Base-by-base conservation (phyloP, 1,140 invertebrate species). In the Trichonephila clavipes region DNA sequence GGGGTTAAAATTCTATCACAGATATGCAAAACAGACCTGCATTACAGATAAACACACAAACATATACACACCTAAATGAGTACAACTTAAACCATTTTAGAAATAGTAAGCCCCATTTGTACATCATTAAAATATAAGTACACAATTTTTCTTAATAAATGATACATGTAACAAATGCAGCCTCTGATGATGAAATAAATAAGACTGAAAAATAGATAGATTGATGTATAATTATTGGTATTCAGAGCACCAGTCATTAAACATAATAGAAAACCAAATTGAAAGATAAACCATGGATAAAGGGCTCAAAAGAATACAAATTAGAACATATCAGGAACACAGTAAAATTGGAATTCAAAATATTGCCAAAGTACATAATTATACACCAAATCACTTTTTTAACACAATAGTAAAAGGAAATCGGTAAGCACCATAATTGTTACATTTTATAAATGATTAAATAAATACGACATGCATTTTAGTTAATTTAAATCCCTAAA, bases 11-110 rank as follows among this genome's bases (percentile, higher is more conserved):
- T 72, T 89, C 89, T 90, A 90, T 90, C 89, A 90, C 89, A 90
- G 89, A 90, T 90, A 90, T 81, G 89, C 89, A 90, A 77, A 90
- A 90, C 89, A 90, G 40, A 90, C 89, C 89, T 81, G 89, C 18
- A 62, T 82, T 82, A 90, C 72, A 24, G 40, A 81, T 89, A 89
- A 64, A 89, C 40, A 89, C 24, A 58, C 88, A 89, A 64, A 62
- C 85, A 61, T 87, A 87, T 85, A 85, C 82, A 59, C 51, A 85
- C 82, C 44, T 85, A 58, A 64, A 85, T 85, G 83, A 66, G 59
- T 40, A 44, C 66, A 72, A 89, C 64, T 69, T 64, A 89, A 72
- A 89, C 44, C 66, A 77, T 77, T 40, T 69, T 18, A 69, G 66
- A 18, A 28, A 81, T 3, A 90, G 89, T 62, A 81, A 81, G 58